phyloP scores from a whole-genome alignment of 2,113 vertebrate species.

The Hyperoodon ampullatus region DNA sequence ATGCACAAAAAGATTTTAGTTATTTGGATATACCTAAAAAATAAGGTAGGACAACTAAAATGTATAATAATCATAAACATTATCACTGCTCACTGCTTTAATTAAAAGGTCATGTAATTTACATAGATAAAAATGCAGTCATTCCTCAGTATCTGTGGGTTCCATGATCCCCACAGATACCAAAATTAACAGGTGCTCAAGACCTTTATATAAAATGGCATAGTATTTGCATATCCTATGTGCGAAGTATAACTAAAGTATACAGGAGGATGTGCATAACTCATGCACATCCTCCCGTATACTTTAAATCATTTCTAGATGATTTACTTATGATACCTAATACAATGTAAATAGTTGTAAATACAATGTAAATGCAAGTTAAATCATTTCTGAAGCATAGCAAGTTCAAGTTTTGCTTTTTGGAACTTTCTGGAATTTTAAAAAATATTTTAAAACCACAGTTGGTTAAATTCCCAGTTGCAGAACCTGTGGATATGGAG shows the following conservation, averaged over 20 bases:
- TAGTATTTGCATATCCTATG: neutral
- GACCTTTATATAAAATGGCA: neutral
- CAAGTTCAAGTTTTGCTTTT: neutral
- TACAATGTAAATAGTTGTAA: neutral
- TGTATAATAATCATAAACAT: neutral
- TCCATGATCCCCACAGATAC: neutral
- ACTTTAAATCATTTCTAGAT: neutral
- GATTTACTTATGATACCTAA: neutral
- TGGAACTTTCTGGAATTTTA: neutral
- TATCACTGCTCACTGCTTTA: neutral
- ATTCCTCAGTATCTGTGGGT: neutral
- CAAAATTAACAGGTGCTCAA: neutral
- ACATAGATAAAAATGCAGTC: neutral
- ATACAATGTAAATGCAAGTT: neutral
- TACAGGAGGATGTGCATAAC: neutral
- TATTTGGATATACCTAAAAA: conserved; percentile 2
- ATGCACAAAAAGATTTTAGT: neutral
- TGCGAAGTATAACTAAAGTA: too few species aligned
- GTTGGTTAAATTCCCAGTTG: neutral
- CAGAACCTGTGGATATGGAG: neutral
- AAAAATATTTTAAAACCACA: neutral
- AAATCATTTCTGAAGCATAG: neutral
- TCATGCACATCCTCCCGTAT: neutral
- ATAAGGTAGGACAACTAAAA: neutral
- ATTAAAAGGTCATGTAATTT: neutral